Evolutionary conservation across 92 coral and sea anemone species (phyloP).

Genomic region (Pocillopora meandrina): DNA sequence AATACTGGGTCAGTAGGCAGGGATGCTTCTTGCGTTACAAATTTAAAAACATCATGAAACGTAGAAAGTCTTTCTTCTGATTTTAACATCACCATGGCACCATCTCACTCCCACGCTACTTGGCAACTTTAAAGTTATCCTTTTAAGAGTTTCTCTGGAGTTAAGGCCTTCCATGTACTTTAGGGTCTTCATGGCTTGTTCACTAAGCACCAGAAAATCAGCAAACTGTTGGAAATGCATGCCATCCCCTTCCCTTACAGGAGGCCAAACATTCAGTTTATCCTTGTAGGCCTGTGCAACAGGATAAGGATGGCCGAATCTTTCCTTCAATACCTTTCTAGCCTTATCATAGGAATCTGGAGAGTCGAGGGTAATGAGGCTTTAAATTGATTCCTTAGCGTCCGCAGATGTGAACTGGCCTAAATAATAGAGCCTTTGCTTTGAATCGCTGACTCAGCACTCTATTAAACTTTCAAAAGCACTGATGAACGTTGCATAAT

Average conservation of each 20-base stretch:
- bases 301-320: conserved; percentile 45
- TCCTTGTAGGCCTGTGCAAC: not conserved
- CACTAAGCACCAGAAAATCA: conserved; percentile 43
- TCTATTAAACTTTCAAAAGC: conserved; percentile 48
- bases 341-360: conserved; percentile 17
- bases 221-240: conserved; percentile 28
- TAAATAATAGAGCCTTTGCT: conserved; percentile 39
- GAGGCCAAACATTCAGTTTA: conserved; percentile 36
- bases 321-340: not conserved
- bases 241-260: conserved; percentile 30
- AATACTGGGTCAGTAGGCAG: conserved; percentile 54
- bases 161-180: conserved; percentile 34
- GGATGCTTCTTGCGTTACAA: conserved; percentile 42
- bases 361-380: conserved; percentile 47
- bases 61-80: conserved; percentile 12
- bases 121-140: conserved; percentile 31
- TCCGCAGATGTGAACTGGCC: conserved; percentile 55
- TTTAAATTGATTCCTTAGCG: conserved; percentile 50
- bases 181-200: conserved; percentile 53
- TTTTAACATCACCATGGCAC: conserved; percentile 32
- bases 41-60: conserved; percentile 42
- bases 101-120: conserved; percentile 29
- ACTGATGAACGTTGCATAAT: not conserved
- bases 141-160: conserved; percentile 29
- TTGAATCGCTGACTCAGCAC: conserved; percentile 36